Evolutionary conservation across 2,113 vertebrate species (phyloP).

Genomic region (Todiramphus saurophagus): DNA sequence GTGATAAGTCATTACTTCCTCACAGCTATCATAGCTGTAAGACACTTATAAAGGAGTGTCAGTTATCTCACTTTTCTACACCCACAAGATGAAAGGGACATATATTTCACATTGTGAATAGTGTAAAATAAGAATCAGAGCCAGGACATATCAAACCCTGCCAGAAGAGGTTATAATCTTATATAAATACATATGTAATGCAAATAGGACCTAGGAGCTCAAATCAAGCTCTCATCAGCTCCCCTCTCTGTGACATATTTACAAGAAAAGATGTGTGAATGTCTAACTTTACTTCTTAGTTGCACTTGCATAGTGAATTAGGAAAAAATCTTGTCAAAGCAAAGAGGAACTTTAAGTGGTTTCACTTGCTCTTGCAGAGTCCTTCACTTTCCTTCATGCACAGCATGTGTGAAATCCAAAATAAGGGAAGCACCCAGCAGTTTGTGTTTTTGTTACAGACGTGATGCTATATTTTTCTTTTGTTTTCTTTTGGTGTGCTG

Average conservation of each 20-base stretch:
- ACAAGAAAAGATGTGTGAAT: not conserved
- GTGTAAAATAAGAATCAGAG: not conserved
- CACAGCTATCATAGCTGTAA: not conserved
- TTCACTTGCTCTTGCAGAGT: not conserved
- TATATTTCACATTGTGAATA: not conserved
- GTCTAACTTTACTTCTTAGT: not conserved
- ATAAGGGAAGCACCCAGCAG: not conserved
- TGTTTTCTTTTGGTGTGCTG: not conserved
- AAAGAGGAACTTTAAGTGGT: not conserved
- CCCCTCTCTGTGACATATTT: not conserved
- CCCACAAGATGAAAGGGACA: not conserved
- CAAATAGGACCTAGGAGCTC: not conserved
- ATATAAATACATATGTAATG: not conserved
- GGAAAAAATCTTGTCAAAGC: not conserved
- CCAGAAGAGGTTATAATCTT: not conserved
- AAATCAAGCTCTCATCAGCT: not conserved
- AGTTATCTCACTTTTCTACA: not conserved
- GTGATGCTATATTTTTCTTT: not conserved
- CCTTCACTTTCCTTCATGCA: not conserved
- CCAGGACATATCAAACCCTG: not conserved
- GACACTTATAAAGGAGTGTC: not conserved
- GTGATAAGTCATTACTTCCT: slow-evolving; percentile 22
- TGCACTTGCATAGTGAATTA: not conserved
- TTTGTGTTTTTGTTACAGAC: not conserved
- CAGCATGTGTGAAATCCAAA: not conserved